phyloP scores from a whole-genome alignment of 2,113 vertebrate genomes.

The Apistogramma diplotaenia region DNA sequence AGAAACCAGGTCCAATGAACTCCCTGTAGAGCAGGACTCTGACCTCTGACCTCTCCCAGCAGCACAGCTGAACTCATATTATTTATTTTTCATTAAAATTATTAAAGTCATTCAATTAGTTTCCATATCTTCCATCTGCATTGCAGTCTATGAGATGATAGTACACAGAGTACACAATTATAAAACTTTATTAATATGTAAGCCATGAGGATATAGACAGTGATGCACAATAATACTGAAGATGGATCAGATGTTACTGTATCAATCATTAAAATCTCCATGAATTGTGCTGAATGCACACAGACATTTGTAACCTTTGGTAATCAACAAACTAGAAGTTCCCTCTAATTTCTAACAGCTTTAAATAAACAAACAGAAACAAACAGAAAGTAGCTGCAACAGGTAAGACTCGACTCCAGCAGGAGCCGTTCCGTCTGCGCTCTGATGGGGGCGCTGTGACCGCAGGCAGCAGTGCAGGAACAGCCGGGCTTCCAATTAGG shows the following conservation, averaged over 20 bases:
- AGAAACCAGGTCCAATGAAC: too few relatives aligned
- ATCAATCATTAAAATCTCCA: constrained; percentile 26
- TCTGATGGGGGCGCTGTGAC: not conserved
- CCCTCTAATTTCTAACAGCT: constrained; percentile 8
- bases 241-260: constrained; percentile 16
- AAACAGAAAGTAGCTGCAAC: constrained; percentile 9
- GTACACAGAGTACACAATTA: not conserved
- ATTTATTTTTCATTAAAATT: not conserved
- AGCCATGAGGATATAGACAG: constrained; percentile 1
- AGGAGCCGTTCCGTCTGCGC: not conserved
- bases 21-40: too few relatives aligned
- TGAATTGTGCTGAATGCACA: not conserved
- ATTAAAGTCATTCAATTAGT: not conserved
- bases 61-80: too few relatives aligned
- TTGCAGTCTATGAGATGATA: not conserved
- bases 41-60: too few relatives aligned
- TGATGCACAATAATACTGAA: constrained; percentile 53
- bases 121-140: not conserved
- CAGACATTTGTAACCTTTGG: constrained; percentile 11
- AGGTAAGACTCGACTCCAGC: not conserved
- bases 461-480: not conserved
- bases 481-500: constrained; percentile 60
- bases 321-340: not conserved
- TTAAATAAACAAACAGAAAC: constrained; percentile 48
- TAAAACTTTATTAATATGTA: constrained; percentile 58